phyloP scores from a whole-genome alignment of 2,797 vertebrate species.

The Myotis daubentonii region DNA sequence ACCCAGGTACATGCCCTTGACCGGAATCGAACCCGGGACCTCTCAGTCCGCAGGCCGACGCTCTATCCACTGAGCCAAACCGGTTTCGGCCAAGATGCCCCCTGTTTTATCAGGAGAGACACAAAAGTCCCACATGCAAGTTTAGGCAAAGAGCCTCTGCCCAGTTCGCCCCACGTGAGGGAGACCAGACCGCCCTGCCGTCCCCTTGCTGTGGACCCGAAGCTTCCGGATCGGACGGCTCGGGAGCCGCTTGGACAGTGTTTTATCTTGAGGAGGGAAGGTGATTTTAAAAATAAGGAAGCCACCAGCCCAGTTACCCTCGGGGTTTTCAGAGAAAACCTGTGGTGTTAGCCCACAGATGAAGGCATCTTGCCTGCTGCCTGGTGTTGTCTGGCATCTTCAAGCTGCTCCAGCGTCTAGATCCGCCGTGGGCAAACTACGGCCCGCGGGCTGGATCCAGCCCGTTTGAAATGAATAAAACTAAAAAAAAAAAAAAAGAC shows the following conservation, averaged over 20 bases:
- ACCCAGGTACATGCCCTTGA: no score
- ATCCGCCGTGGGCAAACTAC: no score
- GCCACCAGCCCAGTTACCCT: constrained; percentile 11
- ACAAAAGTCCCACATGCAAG: fast-evolving
- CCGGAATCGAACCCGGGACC: no score
- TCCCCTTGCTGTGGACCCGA: background rate
- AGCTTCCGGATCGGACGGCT: background rate
- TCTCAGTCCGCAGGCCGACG: no score
- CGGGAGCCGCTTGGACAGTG: background rate
- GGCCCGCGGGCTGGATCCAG: no score
- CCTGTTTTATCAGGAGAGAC: background rate
- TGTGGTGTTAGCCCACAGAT: constrained; percentile 53
- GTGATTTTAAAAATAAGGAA: constrained; percentile 73
- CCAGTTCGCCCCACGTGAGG: fast-evolving
- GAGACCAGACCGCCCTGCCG: background rate
- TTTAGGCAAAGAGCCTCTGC: background rate
- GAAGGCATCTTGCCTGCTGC: background rate
- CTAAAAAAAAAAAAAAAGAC: no score
- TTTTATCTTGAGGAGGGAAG: constrained; percentile 69
- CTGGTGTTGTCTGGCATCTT: background rate
- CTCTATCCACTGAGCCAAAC: no score
- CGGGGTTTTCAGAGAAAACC: constrained; percentile 66
- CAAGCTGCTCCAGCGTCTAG: constrained; percentile 44
- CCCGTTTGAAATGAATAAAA: no score
- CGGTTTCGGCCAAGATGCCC: no score